These are phyloP conservation scores for Falcaria lacertinaria DNA, from an alignment of 2,888 invertebrate species.

Conservation along the genomic window DNA sequence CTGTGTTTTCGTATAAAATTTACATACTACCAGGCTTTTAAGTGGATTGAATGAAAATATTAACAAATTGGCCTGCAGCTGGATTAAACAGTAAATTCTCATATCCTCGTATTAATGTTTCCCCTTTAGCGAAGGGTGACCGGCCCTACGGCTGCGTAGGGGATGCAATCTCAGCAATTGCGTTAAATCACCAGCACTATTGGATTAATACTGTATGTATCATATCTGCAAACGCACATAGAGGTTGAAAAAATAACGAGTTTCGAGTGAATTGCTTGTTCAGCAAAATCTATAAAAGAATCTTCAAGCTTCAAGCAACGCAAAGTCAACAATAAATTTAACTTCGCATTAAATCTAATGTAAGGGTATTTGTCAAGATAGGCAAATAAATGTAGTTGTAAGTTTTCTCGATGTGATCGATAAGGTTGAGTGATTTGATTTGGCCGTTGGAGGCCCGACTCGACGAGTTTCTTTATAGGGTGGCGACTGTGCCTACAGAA, in stretches of 20 bases:
- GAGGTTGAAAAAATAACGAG: too few species aligned
- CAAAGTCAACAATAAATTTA: conserved; percentile 7
- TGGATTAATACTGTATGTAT: conserved; percentile 65
- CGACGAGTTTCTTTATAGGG: conserved; percentile 68
- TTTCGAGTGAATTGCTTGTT: too few species aligned
- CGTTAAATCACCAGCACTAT: conserved; percentile 73
- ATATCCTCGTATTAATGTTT: conserved; percentile 75
- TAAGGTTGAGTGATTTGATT: conserved; percentile 77
- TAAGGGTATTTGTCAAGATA: conserved; percentile 27
- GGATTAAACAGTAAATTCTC: conserved; percentile 79
- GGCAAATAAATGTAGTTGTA: conserved; percentile 64
- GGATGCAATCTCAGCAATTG: conserved; percentile 75
- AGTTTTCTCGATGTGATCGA: conserved; percentile 69
- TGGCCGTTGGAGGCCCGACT: conserved; percentile 63
- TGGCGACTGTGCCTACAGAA: conserved; percentile 68
- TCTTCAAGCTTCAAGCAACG: too few species aligned
- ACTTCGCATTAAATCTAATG: not conserved
- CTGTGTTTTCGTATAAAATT: conserved; percentile 31
- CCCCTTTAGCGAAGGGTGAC: conserved; percentile 71
- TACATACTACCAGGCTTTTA: conserved; percentile 57
- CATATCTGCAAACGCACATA: conserved; percentile 22
- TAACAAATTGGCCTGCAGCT: conserved; percentile 77
- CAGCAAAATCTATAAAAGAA: too few species aligned
- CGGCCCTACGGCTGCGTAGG: conserved; percentile 50
- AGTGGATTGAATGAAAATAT: conserved; percentile 78